A percentile compares a stretch with the other conserved stretches of the same genome.
Conservation (phyloP, 1,140 invertebrate species). For the Cheumatopsyche charites region DNA sequence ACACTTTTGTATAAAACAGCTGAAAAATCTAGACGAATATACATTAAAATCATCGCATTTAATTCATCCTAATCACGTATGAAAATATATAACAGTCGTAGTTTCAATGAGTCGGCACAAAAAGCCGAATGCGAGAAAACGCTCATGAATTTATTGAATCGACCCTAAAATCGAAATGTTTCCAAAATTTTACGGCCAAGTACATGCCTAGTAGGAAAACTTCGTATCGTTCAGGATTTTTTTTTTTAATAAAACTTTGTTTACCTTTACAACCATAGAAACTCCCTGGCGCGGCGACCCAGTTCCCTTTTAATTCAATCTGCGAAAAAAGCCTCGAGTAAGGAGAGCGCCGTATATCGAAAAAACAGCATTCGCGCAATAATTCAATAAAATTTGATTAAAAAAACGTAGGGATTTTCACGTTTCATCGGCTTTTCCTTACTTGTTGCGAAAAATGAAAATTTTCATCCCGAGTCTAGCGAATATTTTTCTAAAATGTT, state of each 20-base stretch:
- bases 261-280: slow-evolving; percentile 11
- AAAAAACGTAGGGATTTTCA: too few relatives aligned
- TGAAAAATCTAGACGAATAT: background rate
- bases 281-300: background rate
- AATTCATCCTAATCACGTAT: background rate
- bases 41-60: background rate
- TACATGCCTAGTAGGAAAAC: background rate
- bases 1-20: background rate
- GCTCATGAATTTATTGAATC: background rate
- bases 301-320: slow-evolving; percentile 15
- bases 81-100: background rate
- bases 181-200: background rate
- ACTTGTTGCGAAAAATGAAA: too few relatives aligned
- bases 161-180: background rate
- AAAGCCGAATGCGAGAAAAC: background rate
- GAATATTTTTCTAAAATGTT: too few relatives aligned
- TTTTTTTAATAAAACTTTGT: slow-evolving; percentile 13
- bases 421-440: too few relatives aligned
- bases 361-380: background rate
- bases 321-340: background rate
- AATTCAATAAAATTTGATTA: background rate
- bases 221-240: background rate
- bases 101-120: background rate
- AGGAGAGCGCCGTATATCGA: background rate
- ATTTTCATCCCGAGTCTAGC: too few relatives aligned